A percentile compares a stretch with the other conserved stretches of the same genome.
These are phyloP conservation scores for Rhagophthalmus giganteus DNA, from an alignment of 2,888 invertebrate genomes.

Conservation along the genomic window DNA sequence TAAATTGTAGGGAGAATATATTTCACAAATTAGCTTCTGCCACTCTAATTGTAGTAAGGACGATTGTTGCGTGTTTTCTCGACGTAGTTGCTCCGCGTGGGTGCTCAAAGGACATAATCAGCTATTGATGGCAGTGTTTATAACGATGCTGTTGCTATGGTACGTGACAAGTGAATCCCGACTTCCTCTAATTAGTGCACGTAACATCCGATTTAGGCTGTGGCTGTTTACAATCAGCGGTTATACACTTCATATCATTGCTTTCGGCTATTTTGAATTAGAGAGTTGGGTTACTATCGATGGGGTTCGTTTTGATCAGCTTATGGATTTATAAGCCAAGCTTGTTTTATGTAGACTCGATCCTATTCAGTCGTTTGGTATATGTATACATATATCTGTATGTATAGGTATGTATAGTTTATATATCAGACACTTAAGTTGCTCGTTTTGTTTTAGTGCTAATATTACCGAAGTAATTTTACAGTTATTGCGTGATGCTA, in stretches of 20 bases:
- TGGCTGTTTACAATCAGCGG: slow-evolving; percentile 44
- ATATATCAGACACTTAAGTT: not conserved
- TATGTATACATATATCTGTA: not conserved
- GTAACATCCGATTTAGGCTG: slow-evolving; percentile 49
- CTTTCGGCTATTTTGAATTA: slow-evolving; percentile 38
- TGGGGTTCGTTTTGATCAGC: slow-evolving; percentile 16
- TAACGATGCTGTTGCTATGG: slow-evolving; percentile 45
- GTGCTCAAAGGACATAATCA: slow-evolving; percentile 35
- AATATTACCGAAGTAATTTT: too few species aligned
- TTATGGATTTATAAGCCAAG: slow-evolving; percentile 3
- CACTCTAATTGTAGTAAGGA: slow-evolving; percentile 22
- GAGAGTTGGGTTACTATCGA: slow-evolving; percentile 24
- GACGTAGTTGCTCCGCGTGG: slow-evolving; percentile 12
- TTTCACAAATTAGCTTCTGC: not conserved
- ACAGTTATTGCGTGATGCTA: not conserved
- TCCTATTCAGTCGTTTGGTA: not conserved
- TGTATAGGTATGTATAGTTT: not conserved
- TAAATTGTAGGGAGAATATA: not conserved
- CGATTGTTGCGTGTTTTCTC: slow-evolving; percentile 22
- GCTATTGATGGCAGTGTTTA: slow-evolving; percentile 36
- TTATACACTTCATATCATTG: slow-evolving; percentile 46
- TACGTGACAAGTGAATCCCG: slow-evolving; percentile 45
- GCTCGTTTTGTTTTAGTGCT: too few species aligned
- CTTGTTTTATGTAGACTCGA: too few species aligned
- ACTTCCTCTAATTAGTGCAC: slow-evolving; percentile 49